Percentiles rank a stretch among this genome's conserved stretches.
Evolutionary conservation across 2,888 invertebrate species (phyloP).

Genomic region (Cerastoderma edule): DNA sequence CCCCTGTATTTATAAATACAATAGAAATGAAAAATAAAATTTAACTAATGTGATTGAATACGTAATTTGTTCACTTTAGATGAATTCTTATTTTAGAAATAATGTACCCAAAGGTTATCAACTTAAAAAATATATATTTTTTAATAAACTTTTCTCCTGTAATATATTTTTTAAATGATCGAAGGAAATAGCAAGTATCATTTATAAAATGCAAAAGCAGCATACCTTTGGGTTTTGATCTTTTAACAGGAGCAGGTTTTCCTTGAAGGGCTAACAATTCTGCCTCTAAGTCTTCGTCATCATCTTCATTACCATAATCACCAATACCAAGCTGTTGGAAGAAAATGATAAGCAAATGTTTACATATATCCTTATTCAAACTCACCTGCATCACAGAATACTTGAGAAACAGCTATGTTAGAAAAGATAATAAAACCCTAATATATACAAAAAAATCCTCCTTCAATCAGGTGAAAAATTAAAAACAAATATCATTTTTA

Average conservation of each 20-base stretch:
- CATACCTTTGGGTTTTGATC: conserved; percentile 63
- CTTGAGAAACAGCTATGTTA: background rate
- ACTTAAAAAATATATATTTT: too few species aligned
- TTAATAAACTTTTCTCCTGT: too few species aligned
- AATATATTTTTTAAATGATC: too few species aligned
- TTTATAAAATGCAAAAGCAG: too few species aligned
- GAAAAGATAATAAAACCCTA: background rate
- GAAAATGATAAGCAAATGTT: background rate
- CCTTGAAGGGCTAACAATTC: conserved; percentile 90
- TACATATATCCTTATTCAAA: background rate
- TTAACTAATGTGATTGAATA: too few species aligned
- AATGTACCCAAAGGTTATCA: too few species aligned
- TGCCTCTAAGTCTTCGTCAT: conserved; percentile 93
- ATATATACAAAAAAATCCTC: background rate
- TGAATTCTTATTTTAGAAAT: too few species aligned
- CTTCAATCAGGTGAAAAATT: background rate
- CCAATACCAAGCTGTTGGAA: conserved; percentile 47
- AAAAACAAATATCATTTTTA: too few species aligned
- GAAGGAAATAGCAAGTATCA: too few species aligned
- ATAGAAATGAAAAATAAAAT: too few species aligned
- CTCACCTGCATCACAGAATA: background rate
- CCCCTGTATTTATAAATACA: too few species aligned
- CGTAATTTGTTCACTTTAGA: too few species aligned
- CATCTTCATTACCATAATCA: conserved; percentile 72
- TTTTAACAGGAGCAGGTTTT: conserved; percentile 63